Conservation (phyloP, 2,113 vertebrate species). For the Campylomormyrus tamandua region DNA sequence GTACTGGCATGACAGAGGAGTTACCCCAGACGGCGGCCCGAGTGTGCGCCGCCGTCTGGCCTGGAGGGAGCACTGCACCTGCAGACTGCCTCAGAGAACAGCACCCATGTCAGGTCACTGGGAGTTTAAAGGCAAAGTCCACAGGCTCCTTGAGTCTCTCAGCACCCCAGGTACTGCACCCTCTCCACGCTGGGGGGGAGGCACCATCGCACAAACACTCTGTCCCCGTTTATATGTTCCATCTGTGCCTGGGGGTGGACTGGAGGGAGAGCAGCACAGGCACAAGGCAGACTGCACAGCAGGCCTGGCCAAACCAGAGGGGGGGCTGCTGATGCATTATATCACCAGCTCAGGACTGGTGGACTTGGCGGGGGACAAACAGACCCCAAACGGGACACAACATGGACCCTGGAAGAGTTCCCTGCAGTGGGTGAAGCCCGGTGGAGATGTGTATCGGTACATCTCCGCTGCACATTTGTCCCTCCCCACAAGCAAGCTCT, state of each 20-base stretch:
- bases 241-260: background rate
- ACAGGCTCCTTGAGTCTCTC: background rate
- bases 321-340: background rate
- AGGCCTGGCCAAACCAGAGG: background rate
- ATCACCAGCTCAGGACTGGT: background rate
- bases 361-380: background rate
- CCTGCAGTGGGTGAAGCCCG: background rate
- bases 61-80: slow-evolving; percentile 37
- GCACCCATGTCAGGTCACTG: slow-evolving; percentile 46
- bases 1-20: background rate
- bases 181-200: too few species aligned
- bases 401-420: background rate
- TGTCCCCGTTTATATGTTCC: background rate
- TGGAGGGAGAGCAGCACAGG: background rate
- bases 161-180: background rate
- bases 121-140: slow-evolving; percentile 43
- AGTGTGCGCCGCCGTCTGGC: slow-evolving; percentile 35
- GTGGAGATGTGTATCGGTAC: background rate
- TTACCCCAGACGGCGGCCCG: background rate
- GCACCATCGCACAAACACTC: background rate
- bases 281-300: background rate
- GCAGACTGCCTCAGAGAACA: slow-evolving; percentile 43
- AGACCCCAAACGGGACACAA: background rate
- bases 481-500: background rate
- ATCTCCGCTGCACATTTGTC: background rate